Evolutionary conservation across 2,888 invertebrate species (phyloP), one percentile per base, ranked within the genome.

Genomic region (Enoplolaimus lenunculus): DNA sequence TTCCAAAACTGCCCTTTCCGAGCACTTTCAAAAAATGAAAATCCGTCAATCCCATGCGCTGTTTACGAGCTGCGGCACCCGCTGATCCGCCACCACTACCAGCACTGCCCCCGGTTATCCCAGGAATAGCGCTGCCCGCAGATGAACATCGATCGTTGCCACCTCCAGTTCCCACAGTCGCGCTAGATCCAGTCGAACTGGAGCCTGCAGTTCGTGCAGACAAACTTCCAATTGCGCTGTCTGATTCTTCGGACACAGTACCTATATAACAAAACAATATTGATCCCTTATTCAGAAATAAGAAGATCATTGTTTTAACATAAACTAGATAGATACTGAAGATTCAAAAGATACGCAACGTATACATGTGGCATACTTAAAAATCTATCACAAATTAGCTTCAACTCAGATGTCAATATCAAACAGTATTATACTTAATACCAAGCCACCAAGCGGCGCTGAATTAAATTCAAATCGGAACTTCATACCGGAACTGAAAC

Each of bases 1-100:
- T 98, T 72, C 97, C 97, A 83, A 98, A 98, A 80, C 94, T 94
- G 69, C 97, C 97, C 84, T 98, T 98, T 74, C 97, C 97, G 74
- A 98, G 86, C 76, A 98, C 97, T 86, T 98, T 98, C 81, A 97
- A 91, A 84, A 98, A 97, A 81, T 88, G 87, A 84, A 97, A 98
- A 85, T 97, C 93, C 70, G 88, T 87, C 34, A 80, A 76, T 2
- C 75, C 75, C 0, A 70, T 33, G 21, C 45, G 21, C 29, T 16
- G 21, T 3, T 35, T 71, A 30, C 70, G 62, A 7, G 13, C 30
- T 60, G 74, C 71, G 68, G 75, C n/a, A n/a, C n/a, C 62, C 68
- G 16, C 59, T 26, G 28, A 26, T 33, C 66, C 34, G 3, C 66
- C 64, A 26, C 66, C 70, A 26, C n/a, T 31, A 7, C 26, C 26